Evolutionary conservation across 1,140 invertebrate species (phyloP).

Genomic region (Cheumatopsyche charites): DNA sequence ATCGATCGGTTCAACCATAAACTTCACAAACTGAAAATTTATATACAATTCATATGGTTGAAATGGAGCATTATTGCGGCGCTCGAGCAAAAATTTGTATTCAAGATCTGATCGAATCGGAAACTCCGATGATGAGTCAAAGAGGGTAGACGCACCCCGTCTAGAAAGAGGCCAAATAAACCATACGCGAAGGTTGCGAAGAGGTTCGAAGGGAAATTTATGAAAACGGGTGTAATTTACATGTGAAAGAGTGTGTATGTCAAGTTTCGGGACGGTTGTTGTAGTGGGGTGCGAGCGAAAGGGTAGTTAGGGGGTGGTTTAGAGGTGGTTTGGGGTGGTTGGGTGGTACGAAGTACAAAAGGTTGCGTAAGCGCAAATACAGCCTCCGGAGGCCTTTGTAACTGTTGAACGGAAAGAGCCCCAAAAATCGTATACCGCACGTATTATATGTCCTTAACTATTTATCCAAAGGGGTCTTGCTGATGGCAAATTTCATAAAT

Average conservation of each 20-base stretch:
- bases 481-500: too few relatives aligned
- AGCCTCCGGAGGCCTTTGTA: slow-evolving; percentile 26
- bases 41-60: too few relatives aligned
- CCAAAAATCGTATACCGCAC: too few relatives aligned
- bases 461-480: too few relatives aligned
- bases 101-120: slow-evolving; percentile 19
- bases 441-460: too few relatives aligned
- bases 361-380: slow-evolving; percentile 29
- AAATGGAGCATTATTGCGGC: too few relatives aligned
- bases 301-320: neutral
- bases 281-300: neutral
- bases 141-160: neutral
- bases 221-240: slow-evolving; percentile 34
- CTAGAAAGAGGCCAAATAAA: slow-evolving; percentile 15
- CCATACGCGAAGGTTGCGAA: slow-evolving; percentile 8
- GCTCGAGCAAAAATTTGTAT: slow-evolving; percentile 2
- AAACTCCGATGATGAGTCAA: slow-evolving; percentile 11
- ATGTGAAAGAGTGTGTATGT: slow-evolving; percentile 35
- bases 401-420: slow-evolving; percentile 5
- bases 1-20: too few relatives aligned
- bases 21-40: too few relatives aligned
- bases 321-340: neutral
- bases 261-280: slow-evolving; percentile 18
- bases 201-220: slow-evolving; percentile 30
- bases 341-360: neutral